Base-by-base conservation (phyloP, 2,888 invertebrate species). In the Eustalomyia histrio region DNA sequence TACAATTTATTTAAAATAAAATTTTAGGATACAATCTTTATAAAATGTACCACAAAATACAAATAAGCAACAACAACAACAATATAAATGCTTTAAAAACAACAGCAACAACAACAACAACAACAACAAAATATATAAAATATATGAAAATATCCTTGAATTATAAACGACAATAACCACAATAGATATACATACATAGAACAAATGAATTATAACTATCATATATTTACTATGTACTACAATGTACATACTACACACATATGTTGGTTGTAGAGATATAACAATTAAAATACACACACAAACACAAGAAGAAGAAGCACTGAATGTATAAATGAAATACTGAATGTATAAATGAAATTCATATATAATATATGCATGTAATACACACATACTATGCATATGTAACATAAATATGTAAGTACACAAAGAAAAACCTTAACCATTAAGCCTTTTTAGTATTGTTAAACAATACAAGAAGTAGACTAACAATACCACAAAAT, bases 121-220 rank as follows among this genome's bases (percentile, higher is more conserved):
- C 47, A 57, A 61, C 10, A n/a, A 52, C n/a, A 58, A 47, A 29
- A 60, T n/a, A 65, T 47, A 80, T 64, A 47, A 55, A 65, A 55
- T 39, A 75, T 57, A 61, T 67, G 35, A 75, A 72, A 76, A 67
- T 72, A 76, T 76, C 80, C 80, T 72, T 80, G 80, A 80, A 76
- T 76, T 58, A 57, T 52, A 80, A 72, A 80, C 29, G 21, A 63
- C 67, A 72, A 47, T 61, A 76, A 76, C 57, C 65, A 64, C 33
- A 75, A 64, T 21, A 43, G 47, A 50, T 17, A 71, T 21, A 52
- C 35, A 58, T n/a, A 35, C 35, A 58, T n/a, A 35, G 10, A 47
- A 4, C 52, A 57, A 52, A 67, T 60, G 24, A 72, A 14, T 33
- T 55, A 47, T 10, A 33, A 21, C 5, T 35, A 65, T 4, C 29